Evolutionary conservation across 2,888 invertebrate genomes (phyloP).

Genomic region (Luperina nickerlii): DNA sequence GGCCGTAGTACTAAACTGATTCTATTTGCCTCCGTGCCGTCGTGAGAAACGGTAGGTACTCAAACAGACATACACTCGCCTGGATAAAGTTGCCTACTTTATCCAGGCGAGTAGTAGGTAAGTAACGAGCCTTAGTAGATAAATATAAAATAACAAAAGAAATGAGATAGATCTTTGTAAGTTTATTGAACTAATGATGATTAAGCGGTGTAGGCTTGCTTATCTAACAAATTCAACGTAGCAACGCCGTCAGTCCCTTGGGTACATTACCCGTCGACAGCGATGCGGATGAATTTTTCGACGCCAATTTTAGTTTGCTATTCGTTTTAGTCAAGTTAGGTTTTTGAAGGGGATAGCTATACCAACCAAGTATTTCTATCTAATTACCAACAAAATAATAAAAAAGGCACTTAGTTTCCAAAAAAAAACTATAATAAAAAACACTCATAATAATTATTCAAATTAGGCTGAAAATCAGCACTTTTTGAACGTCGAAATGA

Average conservation of each 20-base stretch:
- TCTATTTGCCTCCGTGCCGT: not conserved
- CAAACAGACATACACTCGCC: constrained; percentile 9
- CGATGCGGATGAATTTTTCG: not conserved
- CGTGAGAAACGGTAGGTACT: not conserved
- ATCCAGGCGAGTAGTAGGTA: too few relatives aligned
- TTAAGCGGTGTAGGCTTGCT: not conserved
- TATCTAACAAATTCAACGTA: not conserved
- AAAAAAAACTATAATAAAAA: not conserved
- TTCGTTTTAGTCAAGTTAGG: not conserved
- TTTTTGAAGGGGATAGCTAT: not conserved
- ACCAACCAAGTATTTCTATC: not conserved
- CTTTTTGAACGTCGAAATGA: not conserved
- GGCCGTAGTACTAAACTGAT: not conserved
- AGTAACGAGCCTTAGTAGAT: not conserved
- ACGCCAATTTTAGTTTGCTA: not conserved
- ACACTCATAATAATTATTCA: not conserved
- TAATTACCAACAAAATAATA: not conserved
- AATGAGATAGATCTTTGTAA: not conserved
- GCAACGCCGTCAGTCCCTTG: not conserved
- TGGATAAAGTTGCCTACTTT: too few relatives aligned
- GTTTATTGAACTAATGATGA: constrained; percentile 1
- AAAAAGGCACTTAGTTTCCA: not conserved
- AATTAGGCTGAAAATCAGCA: not conserved
- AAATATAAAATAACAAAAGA: constrained; percentile 13
- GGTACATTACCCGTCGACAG: not conserved